Evolutionary conservation across 2,797 vertebrate species (phyloP).

Genomic region (Coilia nasus): DNA sequence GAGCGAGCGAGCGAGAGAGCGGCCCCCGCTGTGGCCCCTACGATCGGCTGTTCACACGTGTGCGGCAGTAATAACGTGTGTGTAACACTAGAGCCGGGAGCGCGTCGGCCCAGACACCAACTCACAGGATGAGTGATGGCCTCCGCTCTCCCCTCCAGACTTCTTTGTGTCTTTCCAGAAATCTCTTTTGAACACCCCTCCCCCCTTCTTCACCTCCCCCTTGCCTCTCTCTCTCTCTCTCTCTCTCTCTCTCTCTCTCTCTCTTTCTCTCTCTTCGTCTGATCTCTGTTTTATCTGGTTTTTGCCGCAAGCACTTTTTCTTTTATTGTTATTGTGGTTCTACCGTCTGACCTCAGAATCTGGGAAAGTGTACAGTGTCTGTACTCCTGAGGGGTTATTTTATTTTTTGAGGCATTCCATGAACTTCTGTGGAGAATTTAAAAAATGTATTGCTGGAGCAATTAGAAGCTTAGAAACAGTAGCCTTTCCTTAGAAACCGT

Average conservation of each 20-base stretch:
- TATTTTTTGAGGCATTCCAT: too few relatives aligned
- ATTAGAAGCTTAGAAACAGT: too few relatives aligned
- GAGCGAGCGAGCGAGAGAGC: too few relatives aligned
- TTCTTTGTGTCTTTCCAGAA: neutral
- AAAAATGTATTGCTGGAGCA: too few relatives aligned
- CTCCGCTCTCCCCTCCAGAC: neutral
- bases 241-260: neutral
- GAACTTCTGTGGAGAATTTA: too few relatives aligned
- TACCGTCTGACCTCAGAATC: neutral
- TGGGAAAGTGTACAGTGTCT: neutral
- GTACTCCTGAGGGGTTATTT: too few relatives aligned
- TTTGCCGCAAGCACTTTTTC: neutral
- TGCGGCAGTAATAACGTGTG: neutral
- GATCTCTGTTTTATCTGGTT: too few relatives aligned
- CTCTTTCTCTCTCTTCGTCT: too few relatives aligned
- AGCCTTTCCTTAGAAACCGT: too few relatives aligned
- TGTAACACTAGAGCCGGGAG: neutral
- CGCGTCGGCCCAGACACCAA: neutral
- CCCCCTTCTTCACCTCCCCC: neutral
- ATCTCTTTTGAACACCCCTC: neutral
- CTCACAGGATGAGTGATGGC: neutral
- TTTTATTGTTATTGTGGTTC: neutral
- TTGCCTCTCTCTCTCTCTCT: neutral
- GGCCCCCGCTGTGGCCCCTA: neutral
- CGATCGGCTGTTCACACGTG: neutral